Evolutionary conservation across 2,113 vertebrate species (phyloP).

Genomic region (Otocyon megalotis): DNA sequence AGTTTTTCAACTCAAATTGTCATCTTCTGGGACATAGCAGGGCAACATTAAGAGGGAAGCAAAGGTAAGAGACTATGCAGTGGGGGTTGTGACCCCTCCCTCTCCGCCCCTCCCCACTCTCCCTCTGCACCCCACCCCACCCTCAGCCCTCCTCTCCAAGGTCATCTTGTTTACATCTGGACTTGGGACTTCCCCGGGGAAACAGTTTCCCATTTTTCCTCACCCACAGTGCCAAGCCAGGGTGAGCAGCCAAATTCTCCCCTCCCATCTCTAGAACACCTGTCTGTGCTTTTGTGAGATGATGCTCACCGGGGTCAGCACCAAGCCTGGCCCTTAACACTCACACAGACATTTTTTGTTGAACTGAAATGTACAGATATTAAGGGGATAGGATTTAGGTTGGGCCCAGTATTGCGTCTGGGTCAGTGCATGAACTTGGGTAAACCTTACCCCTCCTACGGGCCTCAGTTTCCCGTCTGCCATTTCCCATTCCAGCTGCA

Average conservation of each 20-base stretch:
- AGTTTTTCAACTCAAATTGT: neutral
- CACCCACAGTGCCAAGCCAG: neutral
- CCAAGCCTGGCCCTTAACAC: neutral
- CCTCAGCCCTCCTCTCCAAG: neutral
- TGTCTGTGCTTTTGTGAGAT: neutral
- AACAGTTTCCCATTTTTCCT: neutral
- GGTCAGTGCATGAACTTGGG: neutral
- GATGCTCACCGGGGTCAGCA: neutral
- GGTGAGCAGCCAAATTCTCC: neutral
- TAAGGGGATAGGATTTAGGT: neutral
- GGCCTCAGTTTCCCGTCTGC: neutral
- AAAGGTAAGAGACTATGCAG: neutral
- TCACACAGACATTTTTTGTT: neutral
- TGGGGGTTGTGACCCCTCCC: neutral
- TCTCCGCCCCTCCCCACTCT: neutral
- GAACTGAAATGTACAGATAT: neutral
- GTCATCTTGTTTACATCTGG: neutral
- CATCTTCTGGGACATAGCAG: neutral
- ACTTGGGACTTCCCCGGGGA: neutral
- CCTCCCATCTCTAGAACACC: neutral
- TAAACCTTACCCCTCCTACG: neutral
- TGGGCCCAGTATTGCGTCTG: neutral
- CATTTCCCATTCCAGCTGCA: neutral
- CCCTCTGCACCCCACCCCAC: neutral
- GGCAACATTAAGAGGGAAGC: neutral